Evolutionary conservation across 2,888 invertebrate genomes (phyloP).

Genomic region (Hypena proboscidalis): DNA sequence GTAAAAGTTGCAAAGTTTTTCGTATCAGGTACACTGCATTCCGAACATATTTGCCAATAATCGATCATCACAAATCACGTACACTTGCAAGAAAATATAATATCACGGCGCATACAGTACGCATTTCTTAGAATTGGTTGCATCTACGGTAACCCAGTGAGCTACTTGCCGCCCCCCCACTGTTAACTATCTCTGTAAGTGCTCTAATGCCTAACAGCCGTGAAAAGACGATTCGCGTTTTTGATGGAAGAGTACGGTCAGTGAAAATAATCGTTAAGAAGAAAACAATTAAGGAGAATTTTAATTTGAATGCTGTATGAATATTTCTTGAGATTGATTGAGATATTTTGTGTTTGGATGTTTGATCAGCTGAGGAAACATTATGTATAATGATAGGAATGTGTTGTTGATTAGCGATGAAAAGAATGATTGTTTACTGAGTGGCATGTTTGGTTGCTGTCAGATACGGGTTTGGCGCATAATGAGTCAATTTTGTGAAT

Average conservation of each 20-base stretch:
- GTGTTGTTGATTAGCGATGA: background rate
- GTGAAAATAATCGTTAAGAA: conserved; percentile 10
- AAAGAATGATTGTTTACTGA: too few relatives aligned
- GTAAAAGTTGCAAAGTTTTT: conserved; percentile 3
- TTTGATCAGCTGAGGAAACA: background rate
- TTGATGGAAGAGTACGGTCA: conserved; percentile 42
- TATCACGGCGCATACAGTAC: conserved; percentile 26
- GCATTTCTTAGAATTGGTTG: conserved; percentile 42
- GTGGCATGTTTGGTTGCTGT: too few relatives aligned
- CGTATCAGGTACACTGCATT: background rate
- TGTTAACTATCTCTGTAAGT: conserved; percentile 33
- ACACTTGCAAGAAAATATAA: conserved; percentile 12
- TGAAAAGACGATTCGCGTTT: conserved; percentile 57
- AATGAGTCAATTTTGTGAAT: too few relatives aligned
- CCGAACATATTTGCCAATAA: conserved; percentile 1
- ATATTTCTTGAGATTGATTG: conserved; percentile 5
- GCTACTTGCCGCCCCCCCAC: conserved; percentile 51
- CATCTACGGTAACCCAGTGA: conserved; percentile 59
- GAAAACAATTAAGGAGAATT: conserved; percentile 12
- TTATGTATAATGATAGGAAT: too few relatives aligned
- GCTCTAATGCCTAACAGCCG: conserved; percentile 51
- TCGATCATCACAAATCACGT: conserved; percentile 3
- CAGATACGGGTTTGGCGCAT: too few relatives aligned
- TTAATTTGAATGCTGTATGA: conserved; percentile 2
- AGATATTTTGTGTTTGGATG: background rate